Conservation (phyloP, 2,113 vertebrate species). For the Sylvilagus bachmani region DNA sequence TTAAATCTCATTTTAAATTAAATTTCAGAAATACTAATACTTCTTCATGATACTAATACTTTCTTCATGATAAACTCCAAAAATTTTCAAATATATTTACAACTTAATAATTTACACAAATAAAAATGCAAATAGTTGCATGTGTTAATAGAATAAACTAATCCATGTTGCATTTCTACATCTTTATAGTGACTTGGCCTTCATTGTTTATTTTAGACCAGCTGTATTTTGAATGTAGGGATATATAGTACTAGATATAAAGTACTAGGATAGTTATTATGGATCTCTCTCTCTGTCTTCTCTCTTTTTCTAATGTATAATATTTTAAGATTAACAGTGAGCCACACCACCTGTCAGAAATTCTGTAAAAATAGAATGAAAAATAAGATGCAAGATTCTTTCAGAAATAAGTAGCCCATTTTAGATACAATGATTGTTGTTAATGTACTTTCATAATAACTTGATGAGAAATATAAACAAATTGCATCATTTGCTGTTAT, state of each 20-base stretch:
- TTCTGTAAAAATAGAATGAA: constrained; percentile 19
- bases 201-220: constrained; percentile 15
- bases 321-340: not conserved
- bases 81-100: not conserved
- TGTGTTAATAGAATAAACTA: constrained; percentile 24
- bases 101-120: not conserved
- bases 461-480: constrained; percentile 34
- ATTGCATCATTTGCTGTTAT: not conserved
- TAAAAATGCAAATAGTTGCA: not conserved
- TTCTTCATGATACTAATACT: no score
- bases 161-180: not conserved
- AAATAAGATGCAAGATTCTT: not conserved
- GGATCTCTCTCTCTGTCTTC: not conserved
- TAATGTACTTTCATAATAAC: constrained; percentile 30
- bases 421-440: not conserved
- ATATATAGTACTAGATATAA: not conserved
- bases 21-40: not conserved
- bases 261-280: not conserved
- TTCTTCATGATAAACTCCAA: not conserved
- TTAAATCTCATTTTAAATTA: constrained; percentile 2
- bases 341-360: not conserved
- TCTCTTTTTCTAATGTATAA: not conserved
- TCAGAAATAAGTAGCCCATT: not conserved
- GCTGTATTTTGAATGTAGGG: not conserved
- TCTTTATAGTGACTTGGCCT: not conserved